phyloP scores from a whole-genome alignment of 2,113 vertebrate species.

The Marmota flaviventris region DNA sequence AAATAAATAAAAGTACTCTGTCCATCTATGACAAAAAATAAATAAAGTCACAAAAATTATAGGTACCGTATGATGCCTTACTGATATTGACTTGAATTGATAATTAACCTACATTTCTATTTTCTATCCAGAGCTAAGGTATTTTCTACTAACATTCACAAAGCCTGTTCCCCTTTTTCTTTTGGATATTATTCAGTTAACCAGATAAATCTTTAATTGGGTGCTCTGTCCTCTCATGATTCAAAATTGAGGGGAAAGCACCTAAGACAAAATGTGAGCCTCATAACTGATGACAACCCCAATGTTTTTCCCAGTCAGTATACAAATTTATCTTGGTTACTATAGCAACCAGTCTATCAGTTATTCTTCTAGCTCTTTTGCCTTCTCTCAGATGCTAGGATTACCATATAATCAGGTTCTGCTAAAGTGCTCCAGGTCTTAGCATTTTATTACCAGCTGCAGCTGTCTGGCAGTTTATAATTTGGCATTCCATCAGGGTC shows the following conservation, averaged over 20 bases:
- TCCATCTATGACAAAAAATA: background rate
- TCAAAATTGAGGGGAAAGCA: constrained; percentile 69
- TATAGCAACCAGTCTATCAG: constrained; percentile 67
- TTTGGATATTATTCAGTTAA: constrained; percentile 58
- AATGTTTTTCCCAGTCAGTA: constrained; percentile 61
- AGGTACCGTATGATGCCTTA: constrained; percentile 55
- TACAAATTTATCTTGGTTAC: constrained; percentile 77
- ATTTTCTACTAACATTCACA: constrained; percentile 47
- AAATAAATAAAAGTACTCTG: too few species aligned
- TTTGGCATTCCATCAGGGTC: constrained; percentile 61
- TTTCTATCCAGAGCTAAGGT: constrained; percentile 60
- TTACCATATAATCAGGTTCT: constrained; percentile 77
- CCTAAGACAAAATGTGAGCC: constrained; percentile 40
- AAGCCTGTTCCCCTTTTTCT: background rate
- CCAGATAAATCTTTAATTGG: constrained; percentile 60
- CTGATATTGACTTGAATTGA: constrained; percentile 60
- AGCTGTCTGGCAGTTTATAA: constrained; percentile 66
- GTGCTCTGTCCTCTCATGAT: constrained; percentile 56
- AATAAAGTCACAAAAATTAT: constrained; percentile 62
- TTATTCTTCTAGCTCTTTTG: constrained; percentile 75
- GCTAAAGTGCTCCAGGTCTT: constrained; percentile 65
- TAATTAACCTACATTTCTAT: constrained; percentile 60
- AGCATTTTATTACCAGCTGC: constrained; percentile 74
- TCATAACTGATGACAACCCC: constrained; percentile 61
- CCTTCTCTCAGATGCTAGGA: constrained; percentile 66